Percentiles rank a stretch among this genome's conserved stretches.
Conservation (phyloP, 1,140 invertebrate genomes). For the Sycophaga agraensis region DNA sequence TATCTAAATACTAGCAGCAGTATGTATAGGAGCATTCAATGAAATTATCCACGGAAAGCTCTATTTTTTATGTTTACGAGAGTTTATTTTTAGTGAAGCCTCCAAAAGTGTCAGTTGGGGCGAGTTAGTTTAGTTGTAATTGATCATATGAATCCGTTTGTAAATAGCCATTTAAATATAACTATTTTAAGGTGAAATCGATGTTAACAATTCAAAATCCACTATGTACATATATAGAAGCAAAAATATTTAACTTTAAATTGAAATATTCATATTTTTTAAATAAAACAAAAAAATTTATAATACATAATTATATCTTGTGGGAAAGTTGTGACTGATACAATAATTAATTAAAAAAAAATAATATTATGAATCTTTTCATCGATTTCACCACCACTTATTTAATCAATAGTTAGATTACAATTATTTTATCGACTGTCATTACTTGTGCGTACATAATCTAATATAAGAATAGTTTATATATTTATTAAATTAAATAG, state of each 20-base stretch:
- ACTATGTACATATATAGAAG: constrained; percentile 1
- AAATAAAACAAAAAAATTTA: constrained; percentile 8
- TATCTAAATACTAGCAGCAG: not conserved
- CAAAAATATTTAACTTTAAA: constrained; percentile 5
- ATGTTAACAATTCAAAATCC: not conserved
- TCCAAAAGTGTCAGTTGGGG: constrained; percentile 22
- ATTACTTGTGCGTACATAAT: too few species aligned
- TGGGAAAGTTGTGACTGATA: not conserved
- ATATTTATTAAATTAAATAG: too few species aligned
- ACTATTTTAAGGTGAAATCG: constrained; percentile 1
- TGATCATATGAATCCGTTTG: not conserved
- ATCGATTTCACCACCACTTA: not conserved
- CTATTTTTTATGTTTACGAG: not conserved
- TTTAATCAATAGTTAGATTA: too few species aligned
- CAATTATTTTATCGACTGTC: too few species aligned
- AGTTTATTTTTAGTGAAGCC: not conserved
- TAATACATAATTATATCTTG: not conserved
- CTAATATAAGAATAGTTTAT: too few species aligned
- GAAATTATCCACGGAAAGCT: not conserved
- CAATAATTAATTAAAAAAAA: constrained; percentile 12
- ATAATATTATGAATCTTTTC: constrained; percentile 3
- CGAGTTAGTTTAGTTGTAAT: constrained; percentile 1
- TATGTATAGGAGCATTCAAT: not conserved
- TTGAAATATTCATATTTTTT: constrained; percentile 9
- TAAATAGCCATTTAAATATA: not conserved